These are phyloP conservation scores for Limanda limanda DNA, from an alignment of 2,113 vertebrate species.

Conservation along the genomic window DNA sequence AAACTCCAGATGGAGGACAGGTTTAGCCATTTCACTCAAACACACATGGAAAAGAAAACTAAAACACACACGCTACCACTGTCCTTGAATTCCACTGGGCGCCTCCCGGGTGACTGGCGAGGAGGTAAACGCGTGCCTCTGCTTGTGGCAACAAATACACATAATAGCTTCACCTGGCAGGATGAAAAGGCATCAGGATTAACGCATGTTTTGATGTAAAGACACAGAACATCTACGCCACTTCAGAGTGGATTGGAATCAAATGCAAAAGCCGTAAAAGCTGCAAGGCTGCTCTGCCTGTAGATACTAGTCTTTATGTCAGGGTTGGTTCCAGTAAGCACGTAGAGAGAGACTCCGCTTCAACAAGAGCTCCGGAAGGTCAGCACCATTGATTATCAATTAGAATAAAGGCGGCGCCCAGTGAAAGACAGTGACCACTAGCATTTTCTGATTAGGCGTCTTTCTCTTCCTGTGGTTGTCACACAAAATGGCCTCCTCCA, in stretches of 20 bases:
- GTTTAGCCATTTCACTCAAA: conserved; percentile 79
- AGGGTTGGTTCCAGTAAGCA: conserved; percentile 44
- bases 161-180: conserved; percentile 20
- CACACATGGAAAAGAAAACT: conserved; percentile 70
- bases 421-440: conserved; percentile 48
- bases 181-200: conserved; percentile 33
- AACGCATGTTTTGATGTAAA: conserved; percentile 17
- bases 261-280: conserved; percentile 3
- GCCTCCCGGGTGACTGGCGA: conserved; percentile 53
- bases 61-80: conserved; percentile 46
- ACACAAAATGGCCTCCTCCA: conserved; percentile 80
- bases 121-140: conserved; percentile 55
- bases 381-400: conserved; percentile 73
- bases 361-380: conserved; percentile 43
- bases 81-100: conserved; percentile 47
- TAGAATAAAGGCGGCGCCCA: conserved; percentile 55
- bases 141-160: conserved; percentile 25
- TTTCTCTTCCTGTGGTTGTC: conserved; percentile 77
- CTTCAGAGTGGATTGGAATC: conserved; percentile 6
- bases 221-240: background rate
- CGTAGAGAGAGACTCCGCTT: conserved; percentile 13
- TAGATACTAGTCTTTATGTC: conserved; percentile 5
- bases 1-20: conserved; percentile 39
- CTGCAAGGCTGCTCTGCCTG: conserved; percentile 20
- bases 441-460: conserved; percentile 53